Conservation (phyloP, 2,797 vertebrate species). For the Odontamblyopus lacepedii region DNA sequence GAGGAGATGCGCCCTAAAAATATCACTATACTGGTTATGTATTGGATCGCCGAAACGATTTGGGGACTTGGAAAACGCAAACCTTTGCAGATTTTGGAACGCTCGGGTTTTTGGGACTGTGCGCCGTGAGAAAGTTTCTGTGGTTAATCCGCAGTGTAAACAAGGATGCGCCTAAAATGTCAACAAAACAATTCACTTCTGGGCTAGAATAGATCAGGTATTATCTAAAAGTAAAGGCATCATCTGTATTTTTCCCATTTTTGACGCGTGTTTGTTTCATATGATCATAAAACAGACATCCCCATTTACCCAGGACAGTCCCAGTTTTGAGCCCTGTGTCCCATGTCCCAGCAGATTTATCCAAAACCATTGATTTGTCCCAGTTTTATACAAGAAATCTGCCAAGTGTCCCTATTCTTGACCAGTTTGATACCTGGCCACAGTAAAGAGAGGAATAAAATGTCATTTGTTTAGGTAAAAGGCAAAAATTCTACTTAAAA, state of each 20-base stretch:
- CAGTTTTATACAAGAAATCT: no score
- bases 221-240: neutral
- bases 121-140: neutral
- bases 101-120: neutral
- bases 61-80: neutral
- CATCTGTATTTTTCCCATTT: neutral
- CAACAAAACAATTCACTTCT: neutral
- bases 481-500: no score
- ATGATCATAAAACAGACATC: no score
- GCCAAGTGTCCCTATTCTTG: no score
- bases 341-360: no score
- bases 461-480: no score
- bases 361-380: no score
- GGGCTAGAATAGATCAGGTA: neutral
- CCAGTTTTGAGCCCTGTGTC: no score
- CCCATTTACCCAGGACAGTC: no score
- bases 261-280: neutral
- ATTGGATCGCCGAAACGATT: neutral
- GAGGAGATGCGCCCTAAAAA: neutral
- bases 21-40: neutral
- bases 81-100: neutral
- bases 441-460: no score
- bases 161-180: neutral
- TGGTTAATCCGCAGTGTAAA: neutral
- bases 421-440: no score